Conservation (phyloP, 1,140 invertebrate genomes). For the Zaprionus lachaisei region DNA sequence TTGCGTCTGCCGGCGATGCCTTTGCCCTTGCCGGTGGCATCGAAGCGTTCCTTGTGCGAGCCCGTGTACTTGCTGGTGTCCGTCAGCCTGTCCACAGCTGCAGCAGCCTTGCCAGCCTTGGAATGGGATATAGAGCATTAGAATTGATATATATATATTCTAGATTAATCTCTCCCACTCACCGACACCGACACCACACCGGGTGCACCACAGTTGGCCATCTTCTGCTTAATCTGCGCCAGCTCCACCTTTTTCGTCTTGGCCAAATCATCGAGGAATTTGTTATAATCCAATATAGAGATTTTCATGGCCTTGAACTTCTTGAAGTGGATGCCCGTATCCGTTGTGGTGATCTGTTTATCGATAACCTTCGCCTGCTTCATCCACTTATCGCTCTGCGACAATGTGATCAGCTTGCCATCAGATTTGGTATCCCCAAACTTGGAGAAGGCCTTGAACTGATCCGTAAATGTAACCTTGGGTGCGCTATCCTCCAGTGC, state of each 20-base stretch:
- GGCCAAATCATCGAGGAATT: conserved; percentile 92
- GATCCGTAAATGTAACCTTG: conserved; percentile 84
- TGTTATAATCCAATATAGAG: conserved; percentile 90
- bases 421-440: conserved; percentile 95
- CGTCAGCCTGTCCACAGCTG: conserved; percentile 94
- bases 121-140: not conserved
- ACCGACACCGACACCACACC: conserved; percentile 86
- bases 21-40: conserved; percentile 94
- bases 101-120: conserved; percentile 88
- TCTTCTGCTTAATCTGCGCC: conserved; percentile 90
- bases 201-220: conserved; percentile 91
- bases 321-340: conserved; percentile 95
- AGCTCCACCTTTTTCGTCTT: conserved; percentile 92
- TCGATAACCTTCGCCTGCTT: conserved; percentile 97
- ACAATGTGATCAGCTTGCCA: conserved; percentile 93
- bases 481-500: conserved; percentile 71
- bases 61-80: conserved; percentile 96
- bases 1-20: conserved; percentile 94
- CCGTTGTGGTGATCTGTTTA: conserved; percentile 95
- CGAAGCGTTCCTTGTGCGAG: conserved; percentile 95
- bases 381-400: conserved; percentile 97
- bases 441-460: conserved; percentile 91
- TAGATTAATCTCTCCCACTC: conserved; percentile 38
- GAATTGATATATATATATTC: not conserved
- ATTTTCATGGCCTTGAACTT: conserved; percentile 93